phyloP scores from a whole-genome alignment of 2,888 invertebrate genomes.

The Enchytraeus crypticus region DNA sequence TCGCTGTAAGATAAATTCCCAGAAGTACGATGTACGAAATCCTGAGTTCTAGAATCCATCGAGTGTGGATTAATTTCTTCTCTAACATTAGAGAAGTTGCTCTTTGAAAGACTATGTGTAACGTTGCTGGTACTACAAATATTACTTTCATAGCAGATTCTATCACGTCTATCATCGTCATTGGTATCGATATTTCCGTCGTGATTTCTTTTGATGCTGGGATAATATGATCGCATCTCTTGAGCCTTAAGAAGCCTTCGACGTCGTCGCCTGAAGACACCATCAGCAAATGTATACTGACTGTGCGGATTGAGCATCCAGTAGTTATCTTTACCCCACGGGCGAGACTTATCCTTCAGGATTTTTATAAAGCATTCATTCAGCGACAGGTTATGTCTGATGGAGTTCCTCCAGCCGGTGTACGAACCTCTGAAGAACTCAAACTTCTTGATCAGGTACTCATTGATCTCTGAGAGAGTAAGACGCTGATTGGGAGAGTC shows the following conservation, averaged over 20 bases:
- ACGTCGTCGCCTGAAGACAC: conserved; percentile 21
- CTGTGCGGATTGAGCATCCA: conserved; percentile 26
- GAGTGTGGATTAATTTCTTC: too few species aligned
- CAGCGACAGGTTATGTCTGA: conserved; percentile 24
- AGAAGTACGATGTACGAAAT: too few species aligned
- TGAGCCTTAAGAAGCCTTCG: conserved; percentile 11
- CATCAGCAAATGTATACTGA: conserved; percentile 26
- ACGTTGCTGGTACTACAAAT: too few species aligned
- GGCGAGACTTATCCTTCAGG: conserved; percentile 15
- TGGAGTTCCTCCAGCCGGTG: conserved; percentile 26
- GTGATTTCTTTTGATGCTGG: too few species aligned
- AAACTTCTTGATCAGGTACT: conserved; percentile 21
- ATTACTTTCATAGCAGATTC: too few species aligned
- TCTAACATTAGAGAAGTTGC: too few species aligned
- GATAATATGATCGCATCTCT: too few species aligned
- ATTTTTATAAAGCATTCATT: conserved; percentile 25
- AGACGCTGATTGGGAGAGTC: conserved; percentile 19
- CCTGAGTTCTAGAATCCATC: too few species aligned
- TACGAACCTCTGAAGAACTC: conserved; percentile 24
- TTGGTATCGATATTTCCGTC: too few species aligned
- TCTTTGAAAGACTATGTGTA: too few species aligned
- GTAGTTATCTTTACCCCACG: conserved; percentile 25
- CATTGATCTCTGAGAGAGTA: conserved; percentile 25
- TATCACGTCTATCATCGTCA: too few species aligned
- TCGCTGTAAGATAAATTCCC: too few species aligned